A percentile compares a stretch with the other conserved stretches of the same genome.
Conservation (phyloP, 2,888 invertebrate species). For the Tanypteryx hageni region DNA sequence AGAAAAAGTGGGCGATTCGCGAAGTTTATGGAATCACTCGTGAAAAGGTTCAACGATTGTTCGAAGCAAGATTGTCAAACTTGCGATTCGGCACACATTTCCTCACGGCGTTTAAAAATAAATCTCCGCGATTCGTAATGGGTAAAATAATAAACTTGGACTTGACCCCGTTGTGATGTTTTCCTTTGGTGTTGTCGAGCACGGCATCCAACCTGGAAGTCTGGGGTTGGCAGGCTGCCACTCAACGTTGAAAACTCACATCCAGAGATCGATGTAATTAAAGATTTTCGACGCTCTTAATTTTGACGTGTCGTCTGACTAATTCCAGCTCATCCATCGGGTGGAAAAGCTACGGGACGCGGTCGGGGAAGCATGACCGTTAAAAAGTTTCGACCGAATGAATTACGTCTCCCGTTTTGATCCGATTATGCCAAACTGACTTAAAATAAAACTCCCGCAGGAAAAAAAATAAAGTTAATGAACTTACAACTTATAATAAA, state of each 20-base stretch:
- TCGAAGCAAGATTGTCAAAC: neutral
- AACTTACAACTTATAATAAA: too few species aligned
- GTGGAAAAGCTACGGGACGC: neutral
- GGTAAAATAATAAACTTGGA: slow-evolving; percentile 53
- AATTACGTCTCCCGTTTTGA: too few species aligned
- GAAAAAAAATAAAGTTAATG: too few species aligned
- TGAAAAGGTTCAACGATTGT: too few species aligned
- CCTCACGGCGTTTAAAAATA: slow-evolving; percentile 2
- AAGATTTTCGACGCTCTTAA: slow-evolving; percentile 24
- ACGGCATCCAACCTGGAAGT: slow-evolving; percentile 49
- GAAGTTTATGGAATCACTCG: too few species aligned
- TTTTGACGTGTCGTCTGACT: neutral
- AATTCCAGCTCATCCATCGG: neutral
- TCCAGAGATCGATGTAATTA: slow-evolving; percentile 52
- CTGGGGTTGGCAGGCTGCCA: slow-evolving; percentile 23
- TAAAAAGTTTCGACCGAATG: neutral
- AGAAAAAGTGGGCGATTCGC: too few species aligned
- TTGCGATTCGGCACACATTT: neutral
- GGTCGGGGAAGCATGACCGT: neutral
- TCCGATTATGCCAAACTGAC: neutral
- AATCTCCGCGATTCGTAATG: neutral
- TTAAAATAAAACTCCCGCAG: too few species aligned
- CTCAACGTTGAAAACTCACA: slow-evolving; percentile 10
- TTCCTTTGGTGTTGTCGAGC: slow-evolving; percentile 27
- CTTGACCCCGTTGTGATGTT: slow-evolving; percentile 56